phyloP scores from a whole-genome alignment of 2,113 vertebrate genomes.

The Hippopotamus amphibius region DNA sequence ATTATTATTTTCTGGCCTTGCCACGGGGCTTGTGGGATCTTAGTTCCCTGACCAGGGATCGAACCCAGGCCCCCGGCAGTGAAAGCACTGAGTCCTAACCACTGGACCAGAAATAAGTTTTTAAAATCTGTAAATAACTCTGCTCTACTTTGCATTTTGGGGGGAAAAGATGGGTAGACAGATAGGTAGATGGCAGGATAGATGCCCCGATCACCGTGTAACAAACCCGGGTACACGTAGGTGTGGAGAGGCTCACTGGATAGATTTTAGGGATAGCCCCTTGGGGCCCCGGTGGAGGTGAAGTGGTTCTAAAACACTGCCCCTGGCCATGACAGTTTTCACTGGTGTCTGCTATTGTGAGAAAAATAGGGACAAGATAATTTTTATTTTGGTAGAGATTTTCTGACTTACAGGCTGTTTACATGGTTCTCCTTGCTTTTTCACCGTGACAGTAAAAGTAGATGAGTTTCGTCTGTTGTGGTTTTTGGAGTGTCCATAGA shows the following conservation, averaged over 20 bases:
- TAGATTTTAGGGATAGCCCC: background rate
- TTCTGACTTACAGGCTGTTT: background rate
- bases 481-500: background rate
- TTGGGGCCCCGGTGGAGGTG: background rate
- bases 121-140: background rate
- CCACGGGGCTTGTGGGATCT: too few relatives aligned
- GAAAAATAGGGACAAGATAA: background rate
- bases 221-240: fast-evolving
- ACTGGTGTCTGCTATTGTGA: background rate
- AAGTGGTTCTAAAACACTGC: background rate
- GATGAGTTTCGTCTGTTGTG: background rate
- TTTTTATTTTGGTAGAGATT: background rate
- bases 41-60: too few relatives aligned
- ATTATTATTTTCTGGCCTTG: too few relatives aligned
- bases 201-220: background rate
- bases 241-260: background rate
- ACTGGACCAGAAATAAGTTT: background rate
- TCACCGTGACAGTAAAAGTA: background rate
- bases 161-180: background rate
- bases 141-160: background rate
- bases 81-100: too few relatives aligned
- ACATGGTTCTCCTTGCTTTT: background rate
- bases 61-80: too few relatives aligned
- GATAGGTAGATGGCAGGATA: background rate
- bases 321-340: background rate